A percentile compares a stretch with the other conserved stretches of the same genome.
These are phyloP conservation scores for Brachypteracias leptosomus DNA, from an alignment of 2,113 vertebrate genomes.

Conservation along the genomic window DNA sequence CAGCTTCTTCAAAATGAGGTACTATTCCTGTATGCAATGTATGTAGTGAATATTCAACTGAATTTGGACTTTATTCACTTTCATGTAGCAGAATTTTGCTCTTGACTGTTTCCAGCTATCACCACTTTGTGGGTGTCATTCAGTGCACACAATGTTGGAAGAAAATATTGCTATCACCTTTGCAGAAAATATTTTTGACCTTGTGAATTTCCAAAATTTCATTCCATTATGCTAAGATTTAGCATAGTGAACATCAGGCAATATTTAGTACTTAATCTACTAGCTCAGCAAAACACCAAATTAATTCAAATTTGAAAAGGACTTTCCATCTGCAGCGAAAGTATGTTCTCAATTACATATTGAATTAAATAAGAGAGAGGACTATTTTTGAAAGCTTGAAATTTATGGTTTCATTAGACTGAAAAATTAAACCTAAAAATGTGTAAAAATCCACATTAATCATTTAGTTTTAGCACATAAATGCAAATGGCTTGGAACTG, in stretches of 20 bases:
- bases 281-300: constrained; percentile 23
- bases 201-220: not conserved
- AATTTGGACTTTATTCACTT: not conserved
- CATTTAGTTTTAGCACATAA: constrained; percentile 73
- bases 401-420: constrained; percentile 75
- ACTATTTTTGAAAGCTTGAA: constrained; percentile 54
- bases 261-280: constrained; percentile 26
- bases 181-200: constrained; percentile 10
- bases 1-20: not conserved
- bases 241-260: not conserved
- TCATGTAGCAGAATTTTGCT: not conserved
- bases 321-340: constrained; percentile 52
- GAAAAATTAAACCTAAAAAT: constrained; percentile 77
- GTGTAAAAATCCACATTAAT: constrained; percentile 74
- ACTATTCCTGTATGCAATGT: not conserved
- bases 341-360: constrained; percentile 64
- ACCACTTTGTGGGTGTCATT: not conserved
- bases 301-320: constrained; percentile 63
- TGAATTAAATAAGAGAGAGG: constrained; percentile 67
- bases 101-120: not conserved
- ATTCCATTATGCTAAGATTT: not conserved
- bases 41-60: not conserved
- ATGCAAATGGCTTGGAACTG: constrained; percentile 72
- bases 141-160: not conserved
- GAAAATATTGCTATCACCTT: not conserved